Conservation (phyloP, 2,113 vertebrate species). For the Sialia sialis region DNA sequence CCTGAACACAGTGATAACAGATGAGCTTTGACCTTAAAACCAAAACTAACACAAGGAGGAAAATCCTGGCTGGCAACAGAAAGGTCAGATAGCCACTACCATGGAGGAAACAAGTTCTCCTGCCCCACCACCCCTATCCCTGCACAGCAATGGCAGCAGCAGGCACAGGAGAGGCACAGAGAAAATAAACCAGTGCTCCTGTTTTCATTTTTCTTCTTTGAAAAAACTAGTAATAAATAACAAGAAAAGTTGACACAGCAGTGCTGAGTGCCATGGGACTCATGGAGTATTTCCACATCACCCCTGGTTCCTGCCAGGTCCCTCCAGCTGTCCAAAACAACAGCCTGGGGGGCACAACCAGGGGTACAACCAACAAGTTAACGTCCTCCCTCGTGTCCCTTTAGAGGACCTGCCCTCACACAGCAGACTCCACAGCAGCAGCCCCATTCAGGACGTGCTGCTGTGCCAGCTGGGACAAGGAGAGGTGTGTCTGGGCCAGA, state of each 20-base stretch:
- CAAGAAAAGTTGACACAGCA: not conserved
- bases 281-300: fast-evolving
- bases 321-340: not conserved
- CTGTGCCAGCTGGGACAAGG: fast-evolving
- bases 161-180: not conserved
- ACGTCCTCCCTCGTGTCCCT: fast-evolving
- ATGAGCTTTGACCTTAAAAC: not conserved
- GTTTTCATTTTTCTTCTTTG: not conserved
- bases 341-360: not conserved
- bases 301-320: not conserved
- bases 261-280: not conserved
- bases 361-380: not conserved
- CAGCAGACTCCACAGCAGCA: not conserved
- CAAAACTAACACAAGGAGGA: not conserved
- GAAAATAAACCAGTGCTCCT: not conserved
- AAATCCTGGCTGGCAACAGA: not conserved
- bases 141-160: fast-evolving
- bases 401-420: not conserved
- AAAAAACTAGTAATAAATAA: slow-evolving; percentile 8
- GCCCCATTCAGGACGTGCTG: not conserved
- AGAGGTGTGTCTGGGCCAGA: slow-evolving; percentile 43
- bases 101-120: not conserved
- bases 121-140: not conserved
- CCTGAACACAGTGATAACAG: fast-evolving
- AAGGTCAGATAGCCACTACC: not conserved